Percentiles rank a stretch among this genome's conserved stretches.
Conservation (phyloP, 2,888 invertebrate genomes). For the Chaetogeoica ovagalla region DNA sequence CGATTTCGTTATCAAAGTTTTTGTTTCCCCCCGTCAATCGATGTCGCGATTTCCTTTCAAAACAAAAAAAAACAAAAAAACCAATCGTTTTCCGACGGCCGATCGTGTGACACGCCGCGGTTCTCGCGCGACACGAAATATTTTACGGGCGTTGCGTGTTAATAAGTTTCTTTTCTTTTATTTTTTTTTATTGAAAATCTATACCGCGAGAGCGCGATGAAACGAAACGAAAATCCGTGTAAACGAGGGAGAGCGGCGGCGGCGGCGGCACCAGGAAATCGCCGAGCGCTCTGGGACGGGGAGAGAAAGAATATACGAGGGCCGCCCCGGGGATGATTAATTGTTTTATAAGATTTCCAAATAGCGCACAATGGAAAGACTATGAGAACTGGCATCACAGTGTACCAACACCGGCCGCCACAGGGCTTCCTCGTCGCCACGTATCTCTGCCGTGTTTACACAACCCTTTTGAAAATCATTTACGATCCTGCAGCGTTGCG, state of each 20-base stretch:
- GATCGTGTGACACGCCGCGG: too few relatives aligned
- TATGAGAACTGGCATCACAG: constrained; percentile 33
- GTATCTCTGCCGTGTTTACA: constrained; percentile 22
- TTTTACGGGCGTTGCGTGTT: too few relatives aligned
- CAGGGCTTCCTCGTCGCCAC: constrained; percentile 16
- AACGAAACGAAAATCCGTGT: background rate
- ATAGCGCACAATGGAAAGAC: constrained; percentile 33
- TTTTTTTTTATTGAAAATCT: too few relatives aligned
- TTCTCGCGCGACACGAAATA: too few relatives aligned
- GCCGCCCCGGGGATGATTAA: constrained; percentile 42
- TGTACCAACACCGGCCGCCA: constrained; percentile 17
- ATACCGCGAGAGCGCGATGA: too few relatives aligned
- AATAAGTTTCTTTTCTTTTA: too few relatives aligned
- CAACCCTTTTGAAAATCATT: constrained; percentile 53
- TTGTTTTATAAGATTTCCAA: constrained; percentile 53
- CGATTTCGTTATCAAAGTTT: constrained; percentile 33
- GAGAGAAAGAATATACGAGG: background rate
- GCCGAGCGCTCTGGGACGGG: constrained; percentile 17
- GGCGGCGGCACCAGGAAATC: background rate
- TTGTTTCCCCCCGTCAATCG: background rate
- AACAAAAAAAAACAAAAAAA: too few relatives aligned
- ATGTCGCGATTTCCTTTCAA: too few relatives aligned
- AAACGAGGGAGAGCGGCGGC: background rate
- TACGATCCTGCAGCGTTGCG: constrained; percentile 38
- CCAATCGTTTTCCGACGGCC: too few relatives aligned